Evolutionary conservation across 1,140 invertebrate species (phyloP), one percentile per base, ranked within the genome.

Genomic region (Ips nitidus): DNA sequence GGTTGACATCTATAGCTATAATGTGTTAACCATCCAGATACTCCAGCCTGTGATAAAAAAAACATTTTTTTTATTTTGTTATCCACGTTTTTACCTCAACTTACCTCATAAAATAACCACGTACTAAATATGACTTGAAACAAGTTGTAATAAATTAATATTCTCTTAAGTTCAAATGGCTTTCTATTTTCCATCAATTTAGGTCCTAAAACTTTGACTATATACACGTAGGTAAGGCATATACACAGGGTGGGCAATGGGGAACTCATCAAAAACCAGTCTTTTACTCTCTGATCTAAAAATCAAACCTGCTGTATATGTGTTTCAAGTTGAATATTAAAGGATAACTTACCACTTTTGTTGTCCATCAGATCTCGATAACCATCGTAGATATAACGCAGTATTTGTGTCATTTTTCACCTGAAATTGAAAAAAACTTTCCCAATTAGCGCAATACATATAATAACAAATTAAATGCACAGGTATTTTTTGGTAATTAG

Each of bases 1-100:
- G 94, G 93, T 85, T 98, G 94, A 88, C 96, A 98, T 81, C 88
- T 89, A 85, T 92, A 92, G 84, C 89, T 97, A 89, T 97, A 98
- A 80, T 91, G 88, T 86, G 94, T 89, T 84, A 93, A 86, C 91
- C 92, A 94, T 83, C 91, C 92, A 77, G 88, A 87, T 82, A 88
- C 85, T 6, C 86, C 88, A 83, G 93, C 91, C 91, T 93, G 89
- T 83, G 92, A 91, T 85, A 83, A 73, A 77, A 63, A 65, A 47
- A 70, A 70, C 52, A 50, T 50, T 50, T 1, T 8, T 3, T 1
- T 3, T 1, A 50, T 50, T 22, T 22, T 22, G 22, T 22, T 22
- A 22, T 22, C 22, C 22, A 22, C 22, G 22, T 22, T 22, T 22
- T 22, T 22, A 22, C 22, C 22, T 22, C 22, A 8, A 50, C 69